These are phyloP conservation scores for Zaprionus lachaisei DNA, from an alignment of 1,140 invertebrate genomes.

Conservation along the genomic window DNA sequence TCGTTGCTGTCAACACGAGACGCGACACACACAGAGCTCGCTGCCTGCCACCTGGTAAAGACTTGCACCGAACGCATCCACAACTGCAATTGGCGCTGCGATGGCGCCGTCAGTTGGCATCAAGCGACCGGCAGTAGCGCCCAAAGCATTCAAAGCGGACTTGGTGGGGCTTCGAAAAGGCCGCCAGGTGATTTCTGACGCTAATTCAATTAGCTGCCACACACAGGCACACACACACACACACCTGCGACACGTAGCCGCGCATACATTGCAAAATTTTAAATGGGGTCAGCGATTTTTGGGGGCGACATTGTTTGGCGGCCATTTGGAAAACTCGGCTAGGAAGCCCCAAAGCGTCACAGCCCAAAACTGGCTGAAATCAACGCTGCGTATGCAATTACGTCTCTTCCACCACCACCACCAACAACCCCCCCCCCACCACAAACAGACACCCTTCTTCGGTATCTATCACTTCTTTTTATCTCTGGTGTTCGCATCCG, in stretches of 20 bases:
- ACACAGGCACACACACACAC: neutral
- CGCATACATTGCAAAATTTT: conserved; percentile 14
- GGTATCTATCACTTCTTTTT: neutral
- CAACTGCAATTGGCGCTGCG: conserved; percentile 69
- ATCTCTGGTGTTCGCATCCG: neutral
- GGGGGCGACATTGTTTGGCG: conserved; percentile 60
- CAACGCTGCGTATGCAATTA: neutral
- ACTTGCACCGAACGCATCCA: conserved; percentile 78
- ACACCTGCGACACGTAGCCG: neutral
- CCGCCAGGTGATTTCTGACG: conserved; percentile 44
- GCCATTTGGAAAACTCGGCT: conserved; percentile 20
- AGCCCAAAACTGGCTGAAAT: neutral
- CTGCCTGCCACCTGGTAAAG: conserved; percentile 22
- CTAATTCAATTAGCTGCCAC: conserved; percentile 70
- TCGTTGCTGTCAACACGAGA: neutral
- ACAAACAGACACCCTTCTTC: accelerated
- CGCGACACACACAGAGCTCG: neutral
- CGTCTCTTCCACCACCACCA: neutral
- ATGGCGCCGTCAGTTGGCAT: conserved; percentile 33
- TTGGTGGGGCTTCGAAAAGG: conserved; percentile 63
- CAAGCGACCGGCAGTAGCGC: conserved; percentile 17
- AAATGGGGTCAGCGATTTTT: conserved; percentile 75
- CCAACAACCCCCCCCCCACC: neutral
- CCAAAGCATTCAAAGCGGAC: conserved; percentile 25
- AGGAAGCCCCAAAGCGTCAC: conserved; percentile 50